phyloP scores from a whole-genome alignment of 2,797 vertebrate species.

The Picus viridis region DNA sequence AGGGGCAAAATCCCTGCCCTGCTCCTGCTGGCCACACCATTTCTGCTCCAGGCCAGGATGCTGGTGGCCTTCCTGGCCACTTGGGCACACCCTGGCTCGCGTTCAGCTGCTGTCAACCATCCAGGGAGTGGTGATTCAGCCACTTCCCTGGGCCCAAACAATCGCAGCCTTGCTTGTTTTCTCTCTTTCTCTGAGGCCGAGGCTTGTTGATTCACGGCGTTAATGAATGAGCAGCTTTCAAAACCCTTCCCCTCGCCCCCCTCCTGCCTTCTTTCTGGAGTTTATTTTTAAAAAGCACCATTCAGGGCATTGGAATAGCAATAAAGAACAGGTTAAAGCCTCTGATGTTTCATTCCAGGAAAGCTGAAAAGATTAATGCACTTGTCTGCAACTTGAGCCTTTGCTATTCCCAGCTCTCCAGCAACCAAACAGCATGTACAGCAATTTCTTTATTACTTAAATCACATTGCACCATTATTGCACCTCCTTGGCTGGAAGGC shows the following conservation, averaged over 20 bases:
- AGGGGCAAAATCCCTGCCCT: no score
- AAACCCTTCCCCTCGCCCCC: not conserved
- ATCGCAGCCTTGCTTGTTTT: not conserved
- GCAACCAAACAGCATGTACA: slow-evolving; percentile 20
- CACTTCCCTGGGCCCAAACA: not conserved
- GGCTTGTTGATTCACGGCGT: not conserved
- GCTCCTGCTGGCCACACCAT: no score
- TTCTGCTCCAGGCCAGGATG: no score
- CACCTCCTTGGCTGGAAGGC: not conserved
- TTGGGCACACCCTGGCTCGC: no score
- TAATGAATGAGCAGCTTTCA: slow-evolving; percentile 8
- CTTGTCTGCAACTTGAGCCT: slow-evolving; percentile 39
- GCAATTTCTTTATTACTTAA: slow-evolving; percentile 45
- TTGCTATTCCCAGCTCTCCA: slow-evolving; percentile 36
- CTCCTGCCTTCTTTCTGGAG: slow-evolving; percentile 25
- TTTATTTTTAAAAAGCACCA: slow-evolving; percentile 67
- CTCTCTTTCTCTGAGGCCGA: not conserved
- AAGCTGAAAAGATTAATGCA: slow-evolving; percentile 59
- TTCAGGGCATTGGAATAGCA: slow-evolving; percentile 42
- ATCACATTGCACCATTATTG: slow-evolving; percentile 12
- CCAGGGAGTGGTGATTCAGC: no score
- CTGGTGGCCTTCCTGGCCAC: no score
- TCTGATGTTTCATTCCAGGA: slow-evolving; percentile 51
- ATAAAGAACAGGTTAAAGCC: slow-evolving; percentile 49
- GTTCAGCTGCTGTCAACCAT: no score